Evolutionary conservation across 2,888 invertebrate species (phyloP).

Genomic region (Autographa gamma): DNA sequence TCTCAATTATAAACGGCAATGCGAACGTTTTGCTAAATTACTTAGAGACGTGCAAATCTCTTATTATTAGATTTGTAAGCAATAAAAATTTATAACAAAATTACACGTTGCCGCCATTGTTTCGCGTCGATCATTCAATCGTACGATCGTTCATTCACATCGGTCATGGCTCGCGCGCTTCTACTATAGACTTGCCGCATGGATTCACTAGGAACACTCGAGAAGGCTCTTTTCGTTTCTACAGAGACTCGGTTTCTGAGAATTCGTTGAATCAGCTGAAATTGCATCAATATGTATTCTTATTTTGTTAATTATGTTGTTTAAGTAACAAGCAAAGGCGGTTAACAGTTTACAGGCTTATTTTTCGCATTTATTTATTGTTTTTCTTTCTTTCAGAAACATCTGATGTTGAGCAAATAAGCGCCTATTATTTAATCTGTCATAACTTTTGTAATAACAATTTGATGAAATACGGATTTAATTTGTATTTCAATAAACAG

Average conservation of each 20-base stretch:
- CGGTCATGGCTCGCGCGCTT: conserved; percentile 41
- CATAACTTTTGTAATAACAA: not conserved
- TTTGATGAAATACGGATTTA: not conserved
- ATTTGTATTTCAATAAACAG: not conserved
- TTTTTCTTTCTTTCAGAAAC: not conserved
- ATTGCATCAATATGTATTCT: not conserved
- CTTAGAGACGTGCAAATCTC: conserved; percentile 32
- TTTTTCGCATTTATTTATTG: not conserved
- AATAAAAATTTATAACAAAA: conserved; percentile 54
- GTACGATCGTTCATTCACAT: conserved; percentile 46
- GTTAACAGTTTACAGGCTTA: not conserved
- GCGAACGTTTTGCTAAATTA: conserved; percentile 27
- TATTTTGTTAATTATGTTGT: not conserved
- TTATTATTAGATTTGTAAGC: conserved; percentile 34
- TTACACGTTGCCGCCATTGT: conserved; percentile 48
- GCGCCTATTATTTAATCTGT: not conserved
- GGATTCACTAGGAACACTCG: conserved; percentile 14
- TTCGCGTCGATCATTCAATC: conserved; percentile 44
- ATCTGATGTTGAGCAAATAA: not conserved
- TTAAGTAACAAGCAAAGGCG: not conserved
- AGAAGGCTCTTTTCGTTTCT: not conserved
- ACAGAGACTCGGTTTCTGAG: not conserved
- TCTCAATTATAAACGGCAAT: conserved; percentile 31
- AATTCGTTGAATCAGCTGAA: conserved; percentile 5
- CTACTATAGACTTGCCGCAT: conserved; percentile 12